Evolutionary conservation across 2,113 vertebrate genomes (phyloP), one percentile per base, ranked within the genome.

Genomic region (Grus americana): DNA sequence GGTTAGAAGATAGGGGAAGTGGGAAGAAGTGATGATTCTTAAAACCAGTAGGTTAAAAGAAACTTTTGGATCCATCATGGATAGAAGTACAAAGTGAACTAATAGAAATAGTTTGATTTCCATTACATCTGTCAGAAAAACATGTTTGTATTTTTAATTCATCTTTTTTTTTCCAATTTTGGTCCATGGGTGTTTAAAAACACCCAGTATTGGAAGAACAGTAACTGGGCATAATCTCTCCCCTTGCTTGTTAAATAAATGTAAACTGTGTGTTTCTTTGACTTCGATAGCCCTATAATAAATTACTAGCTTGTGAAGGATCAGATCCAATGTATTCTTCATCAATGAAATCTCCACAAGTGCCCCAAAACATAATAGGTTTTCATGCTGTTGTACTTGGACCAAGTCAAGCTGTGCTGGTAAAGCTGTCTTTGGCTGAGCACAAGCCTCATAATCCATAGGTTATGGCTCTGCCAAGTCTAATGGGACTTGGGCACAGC

Each of bases 401-500:
- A 62, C 83, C 58, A 16, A 85, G 55, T 75, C 89, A 92, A 73
- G 91, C 91, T 82, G 91, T 92, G 92, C 91, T 95, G 92, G 92
- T 97, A 70, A 91, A 93, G 73, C 91, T 76, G 72, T 5, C 83
- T 85, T 91, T 92, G 97, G 79, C 90, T 74, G 72, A 62, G 36
- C 4, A 2, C 66, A 65, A 72, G 62, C 27, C 72, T 87, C 18
- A 0, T 93, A 96, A 94, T 97, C 57, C 42, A 23, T 2, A 47
- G 79, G 79, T 67, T 91, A 34, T 65, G 67, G 38, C 75, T 81
- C 71, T 95, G 79, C 92, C 88, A 96, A 87, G 91, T 58, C 82
- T 96, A 76, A 90, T 94, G 95, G 93, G 96, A 88, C 75, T 85
- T 73, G 92, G 93, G 90, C 92, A 94, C 92, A 96, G 88, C 67